These are phyloP conservation scores for Torymus tubicola DNA, from an alignment of 2,888 invertebrate species.

Conservation along the genomic window DNA sequence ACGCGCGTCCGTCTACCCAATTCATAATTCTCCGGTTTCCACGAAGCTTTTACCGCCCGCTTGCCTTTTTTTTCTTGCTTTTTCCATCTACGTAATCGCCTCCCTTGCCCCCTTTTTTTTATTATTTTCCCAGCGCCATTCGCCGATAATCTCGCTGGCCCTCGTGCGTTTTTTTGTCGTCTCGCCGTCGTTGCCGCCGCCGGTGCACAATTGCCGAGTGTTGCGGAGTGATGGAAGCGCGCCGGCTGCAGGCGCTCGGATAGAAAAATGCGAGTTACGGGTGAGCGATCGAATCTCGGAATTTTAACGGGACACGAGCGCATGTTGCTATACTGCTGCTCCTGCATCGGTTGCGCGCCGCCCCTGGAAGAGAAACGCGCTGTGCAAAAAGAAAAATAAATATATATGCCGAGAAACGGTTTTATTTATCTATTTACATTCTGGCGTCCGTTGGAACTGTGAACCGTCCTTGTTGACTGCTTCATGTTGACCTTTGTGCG, in stretches of 20 bases:
- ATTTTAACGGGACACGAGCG: too few relatives aligned
- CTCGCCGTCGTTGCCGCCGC: background rate
- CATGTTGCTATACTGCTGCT: too few relatives aligned
- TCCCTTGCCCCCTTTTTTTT: background rate
- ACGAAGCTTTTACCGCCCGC: slow-evolving; percentile 23
- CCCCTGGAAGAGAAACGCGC: too few relatives aligned
- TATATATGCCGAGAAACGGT: background rate
- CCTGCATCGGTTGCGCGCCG: too few relatives aligned
- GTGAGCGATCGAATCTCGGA: slow-evolving; percentile 16
- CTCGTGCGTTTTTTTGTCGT: background rate
- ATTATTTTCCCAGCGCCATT: background rate
- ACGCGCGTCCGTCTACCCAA: background rate
- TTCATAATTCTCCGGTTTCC: slow-evolving; percentile 35
- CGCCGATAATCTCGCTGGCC: slow-evolving; percentile 21
- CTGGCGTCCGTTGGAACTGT: background rate
- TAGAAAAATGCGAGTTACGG: slow-evolving; percentile 24
- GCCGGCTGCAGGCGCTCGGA: background rate
- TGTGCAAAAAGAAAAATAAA: slow-evolving; percentile 10
- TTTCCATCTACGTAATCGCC: background rate
- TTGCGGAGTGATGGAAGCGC: background rate
- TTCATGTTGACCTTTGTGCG: too few relatives aligned
- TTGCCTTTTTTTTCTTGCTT: background rate
- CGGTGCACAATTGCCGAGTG: background rate
- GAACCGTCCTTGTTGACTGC: too few relatives aligned
- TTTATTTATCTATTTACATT: slow-evolving; percentile 6